These are phyloP conservation scores for Aphaenogaster ashmeadi DNA, from an alignment of 1,140 invertebrate genomes.

Conservation along the genomic window DNA sequence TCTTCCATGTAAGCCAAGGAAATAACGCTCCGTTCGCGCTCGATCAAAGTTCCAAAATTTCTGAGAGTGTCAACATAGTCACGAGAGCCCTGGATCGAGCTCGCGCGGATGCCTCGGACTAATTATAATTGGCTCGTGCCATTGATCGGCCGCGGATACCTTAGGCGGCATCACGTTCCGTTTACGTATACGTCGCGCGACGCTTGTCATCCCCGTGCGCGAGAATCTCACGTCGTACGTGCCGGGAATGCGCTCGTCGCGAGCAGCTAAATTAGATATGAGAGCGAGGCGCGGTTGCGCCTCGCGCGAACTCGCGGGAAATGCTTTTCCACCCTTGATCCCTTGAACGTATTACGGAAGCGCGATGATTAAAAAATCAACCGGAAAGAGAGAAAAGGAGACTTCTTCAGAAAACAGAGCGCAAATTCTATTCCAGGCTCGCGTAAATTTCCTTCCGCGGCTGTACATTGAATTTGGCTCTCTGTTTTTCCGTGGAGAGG, in stretches of 20 bases:
- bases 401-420: neutral
- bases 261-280: conserved; percentile 59
- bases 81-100: neutral
- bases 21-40: neutral
- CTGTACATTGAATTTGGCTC: neutral
- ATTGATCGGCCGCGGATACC: conserved; percentile 60
- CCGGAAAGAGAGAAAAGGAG: neutral
- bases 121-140: conserved; percentile 62
- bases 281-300: conserved; percentile 28
- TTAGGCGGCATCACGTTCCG: conserved; percentile 46
- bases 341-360: conserved; percentile 24
- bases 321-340: neutral
- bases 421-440: conserved; percentile 31
- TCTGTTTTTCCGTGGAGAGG: neutral
- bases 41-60: conserved; percentile 63
- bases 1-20: neutral
- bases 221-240: conserved; percentile 59
- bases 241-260: conserved; percentile 52
- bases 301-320: neutral
- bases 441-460: neutral
- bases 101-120: conserved; percentile 40
- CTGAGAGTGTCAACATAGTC: conserved; percentile 48
- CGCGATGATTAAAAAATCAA: conserved; percentile 51
- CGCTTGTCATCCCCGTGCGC: conserved; percentile 48
- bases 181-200: conserved; percentile 41